These are phyloP conservation scores for Torymus texanus DNA, from an alignment of 2,888 invertebrate genomes.

Conservation along the genomic window DNA sequence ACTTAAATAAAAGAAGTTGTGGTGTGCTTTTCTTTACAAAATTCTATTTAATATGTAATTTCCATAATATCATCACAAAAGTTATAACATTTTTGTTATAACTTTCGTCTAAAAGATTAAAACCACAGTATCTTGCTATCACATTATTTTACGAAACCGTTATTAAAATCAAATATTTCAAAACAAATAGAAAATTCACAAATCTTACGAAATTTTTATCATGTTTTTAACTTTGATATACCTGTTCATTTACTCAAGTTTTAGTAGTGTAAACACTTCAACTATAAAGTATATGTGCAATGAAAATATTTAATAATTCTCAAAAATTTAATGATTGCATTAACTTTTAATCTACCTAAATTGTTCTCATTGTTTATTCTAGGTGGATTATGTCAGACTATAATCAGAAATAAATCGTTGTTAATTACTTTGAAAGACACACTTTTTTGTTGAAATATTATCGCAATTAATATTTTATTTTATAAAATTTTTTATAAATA, in stretches of 20 bases:
- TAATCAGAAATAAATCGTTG: slow-evolving; percentile 22
- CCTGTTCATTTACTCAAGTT: background rate
- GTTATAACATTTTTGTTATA: slow-evolving; percentile 29
- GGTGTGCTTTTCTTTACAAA: slow-evolving; percentile 13
- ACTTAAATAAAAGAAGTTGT: slow-evolving; percentile 7
- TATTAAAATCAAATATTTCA: slow-evolving; percentile 16
- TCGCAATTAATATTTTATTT: slow-evolving; percentile 7
- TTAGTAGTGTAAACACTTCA: background rate
- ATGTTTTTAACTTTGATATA: background rate
- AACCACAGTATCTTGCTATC: slow-evolving; percentile 43
- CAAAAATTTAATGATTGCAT: slow-evolving; percentile 5
- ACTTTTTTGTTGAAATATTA: slow-evolving; percentile 23
- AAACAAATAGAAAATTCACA: background rate
- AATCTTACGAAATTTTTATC: slow-evolving; percentile 10
- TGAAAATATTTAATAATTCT: slow-evolving; percentile 19
- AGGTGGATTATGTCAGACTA: slow-evolving; percentile 1
- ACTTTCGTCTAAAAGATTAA: slow-evolving; percentile 33
- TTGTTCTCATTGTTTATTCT: slow-evolving; percentile 19
- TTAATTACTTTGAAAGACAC: slow-evolving; percentile 10
- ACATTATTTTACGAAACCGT: slow-evolving; percentile 42
- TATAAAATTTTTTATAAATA: slow-evolving; percentile 13
- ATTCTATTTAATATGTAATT: slow-evolving; percentile 25
- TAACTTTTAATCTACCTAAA: slow-evolving; percentile 11
- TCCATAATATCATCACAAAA: slow-evolving; percentile 36
- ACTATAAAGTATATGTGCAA: background rate